These are phyloP conservation scores for Cyanistes caeruleus DNA, from an alignment of 2,113 vertebrate genomes.

Conservation along the genomic window DNA sequence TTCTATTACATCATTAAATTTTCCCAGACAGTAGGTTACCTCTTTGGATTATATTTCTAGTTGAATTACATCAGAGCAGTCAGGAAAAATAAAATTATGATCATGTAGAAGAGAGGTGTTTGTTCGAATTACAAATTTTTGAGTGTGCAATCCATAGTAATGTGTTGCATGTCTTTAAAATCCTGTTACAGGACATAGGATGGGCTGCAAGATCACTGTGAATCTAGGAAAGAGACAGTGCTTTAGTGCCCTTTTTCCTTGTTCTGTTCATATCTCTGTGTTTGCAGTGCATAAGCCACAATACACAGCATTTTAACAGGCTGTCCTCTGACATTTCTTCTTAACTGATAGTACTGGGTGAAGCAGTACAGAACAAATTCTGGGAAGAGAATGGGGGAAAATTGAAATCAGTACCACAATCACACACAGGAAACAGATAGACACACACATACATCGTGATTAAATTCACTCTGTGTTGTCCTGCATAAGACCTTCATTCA, in stretches of 20 bases:
- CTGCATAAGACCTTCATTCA: neutral
- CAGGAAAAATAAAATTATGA: neutral
- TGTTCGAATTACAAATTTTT: neutral
- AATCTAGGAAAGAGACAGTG: neutral
- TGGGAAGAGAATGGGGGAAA: neutral
- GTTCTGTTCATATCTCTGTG: fast-evolving
- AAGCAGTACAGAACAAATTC: neutral
- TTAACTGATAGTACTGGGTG: neutral
- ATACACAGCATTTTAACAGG: neutral
- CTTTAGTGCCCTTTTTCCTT: neutral
- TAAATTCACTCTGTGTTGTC: neutral
- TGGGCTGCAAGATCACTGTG: neutral
- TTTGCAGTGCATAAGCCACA: neutral
- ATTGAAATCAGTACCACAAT: neutral
- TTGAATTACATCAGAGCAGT: neutral
- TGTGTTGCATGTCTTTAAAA: neutral
- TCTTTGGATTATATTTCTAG: neutral
- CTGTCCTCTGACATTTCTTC: neutral
- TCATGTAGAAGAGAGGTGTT: neutral
- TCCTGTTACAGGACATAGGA: neutral
- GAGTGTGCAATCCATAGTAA: neutral
- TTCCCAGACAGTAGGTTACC: neutral
- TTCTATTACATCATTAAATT: neutral
- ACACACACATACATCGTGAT: neutral
- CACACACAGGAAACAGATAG: neutral